Conservation (phyloP, 1,140 invertebrate species). For the Sarcophaga bullata region DNA sequence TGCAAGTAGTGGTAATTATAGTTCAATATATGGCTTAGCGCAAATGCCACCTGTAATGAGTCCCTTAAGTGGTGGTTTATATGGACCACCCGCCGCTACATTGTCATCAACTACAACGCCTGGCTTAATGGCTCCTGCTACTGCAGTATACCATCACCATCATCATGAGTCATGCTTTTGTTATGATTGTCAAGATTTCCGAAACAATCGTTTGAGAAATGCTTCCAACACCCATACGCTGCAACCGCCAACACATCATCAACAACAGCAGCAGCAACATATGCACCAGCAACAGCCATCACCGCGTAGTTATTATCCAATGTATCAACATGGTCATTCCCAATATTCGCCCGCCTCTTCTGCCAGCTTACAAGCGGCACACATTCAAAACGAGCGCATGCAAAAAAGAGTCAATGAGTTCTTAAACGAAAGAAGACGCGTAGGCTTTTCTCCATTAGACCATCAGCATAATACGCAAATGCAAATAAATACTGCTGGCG, state of each 20-base stretch:
- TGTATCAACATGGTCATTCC: conserved; percentile 31
- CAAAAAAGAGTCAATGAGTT: conserved; percentile 62
- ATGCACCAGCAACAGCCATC: conserved; percentile 32
- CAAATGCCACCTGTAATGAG: conserved; percentile 48
- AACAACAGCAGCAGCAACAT: conserved; percentile 35
- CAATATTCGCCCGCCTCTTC: conserved; percentile 56
- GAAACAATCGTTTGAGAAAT: conserved; percentile 38
- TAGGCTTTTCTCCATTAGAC: conserved; percentile 61
- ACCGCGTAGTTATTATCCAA: conserved; percentile 29
- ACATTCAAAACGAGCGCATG: conserved; percentile 62
- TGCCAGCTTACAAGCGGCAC: conserved; percentile 53
- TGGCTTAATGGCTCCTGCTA: neutral
- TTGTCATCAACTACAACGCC: conserved; percentile 13
- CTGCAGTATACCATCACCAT: conserved; percentile 51
- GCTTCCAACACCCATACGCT: conserved; percentile 13
- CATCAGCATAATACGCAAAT: conserved; percentile 45
- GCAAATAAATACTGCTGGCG: conserved; percentile 15
- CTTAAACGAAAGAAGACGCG: conserved; percentile 58
- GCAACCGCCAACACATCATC: neutral
- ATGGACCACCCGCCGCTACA: conserved; percentile 11
- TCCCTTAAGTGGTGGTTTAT: conserved; percentile 25
- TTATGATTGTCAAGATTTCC: conserved; percentile 63
- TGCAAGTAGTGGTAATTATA: conserved; percentile 47
- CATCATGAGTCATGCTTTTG: conserved; percentile 64
- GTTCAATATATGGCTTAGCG: conserved; percentile 54